Conservation (phyloP, 2,797 vertebrate species). For the Hippoglossus hippoglossus region DNA sequence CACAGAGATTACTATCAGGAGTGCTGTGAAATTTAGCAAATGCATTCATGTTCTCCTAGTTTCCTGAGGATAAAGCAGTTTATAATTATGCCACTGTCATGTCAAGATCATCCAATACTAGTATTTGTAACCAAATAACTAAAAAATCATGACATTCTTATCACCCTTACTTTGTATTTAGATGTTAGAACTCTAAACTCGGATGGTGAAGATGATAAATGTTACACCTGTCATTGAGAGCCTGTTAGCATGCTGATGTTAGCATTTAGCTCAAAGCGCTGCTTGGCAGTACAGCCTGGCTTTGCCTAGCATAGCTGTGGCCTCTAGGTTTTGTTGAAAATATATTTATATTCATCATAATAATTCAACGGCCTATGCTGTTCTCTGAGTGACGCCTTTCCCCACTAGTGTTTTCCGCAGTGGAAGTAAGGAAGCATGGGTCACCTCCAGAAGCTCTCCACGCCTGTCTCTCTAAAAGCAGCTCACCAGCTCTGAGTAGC, state of each 20-base stretch:
- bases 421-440: conserved; percentile 45
- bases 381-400: conserved; percentile 39
- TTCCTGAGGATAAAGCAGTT: background rate
- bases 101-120: background rate
- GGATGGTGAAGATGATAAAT: background rate
- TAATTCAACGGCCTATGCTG: conserved; percentile 4
- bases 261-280: conserved; percentile 1
- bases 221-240: background rate
- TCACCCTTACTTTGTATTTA: background rate
- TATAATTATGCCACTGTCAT: too few species aligned
- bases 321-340: conserved; percentile 9
- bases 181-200: background rate
- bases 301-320: background rate
- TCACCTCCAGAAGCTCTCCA: conserved; percentile 65
- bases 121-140: background rate
- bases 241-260: background rate
- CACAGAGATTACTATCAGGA: background rate
- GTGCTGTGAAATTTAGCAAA: background rate
- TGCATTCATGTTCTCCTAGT: background rate
- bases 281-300: background rate
- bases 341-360: conserved; percentile 14
- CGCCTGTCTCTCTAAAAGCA: conserved; percentile 66
- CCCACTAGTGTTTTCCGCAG: conserved; percentile 34
- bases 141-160: background rate
- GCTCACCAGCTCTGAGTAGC: conserved; percentile 57